phyloP scores from a whole-genome alignment of 2,888 invertebrate species.

The Drosophila helvetica region DNA sequence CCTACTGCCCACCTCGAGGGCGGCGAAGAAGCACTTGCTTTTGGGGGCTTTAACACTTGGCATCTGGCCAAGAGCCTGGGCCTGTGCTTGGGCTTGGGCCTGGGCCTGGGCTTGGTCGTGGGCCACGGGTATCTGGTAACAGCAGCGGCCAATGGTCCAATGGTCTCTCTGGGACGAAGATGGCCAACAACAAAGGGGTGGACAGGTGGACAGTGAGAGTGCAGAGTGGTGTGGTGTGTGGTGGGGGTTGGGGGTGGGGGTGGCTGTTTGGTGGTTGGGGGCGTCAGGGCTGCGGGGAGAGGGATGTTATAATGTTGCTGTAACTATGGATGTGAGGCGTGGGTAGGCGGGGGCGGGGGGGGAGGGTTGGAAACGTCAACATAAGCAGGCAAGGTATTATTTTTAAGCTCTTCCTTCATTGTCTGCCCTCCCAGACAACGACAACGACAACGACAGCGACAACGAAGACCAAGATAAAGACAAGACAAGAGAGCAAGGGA shows the following conservation, averaged over 20 bases:
- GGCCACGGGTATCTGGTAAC: conserved; percentile 69
- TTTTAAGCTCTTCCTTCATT: conserved; percentile 78
- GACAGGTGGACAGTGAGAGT: not conserved
- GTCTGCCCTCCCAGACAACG: conserved; percentile 66
- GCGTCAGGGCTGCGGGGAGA: not conserved
- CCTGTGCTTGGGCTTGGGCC: not conserved
- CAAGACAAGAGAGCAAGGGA: not conserved
- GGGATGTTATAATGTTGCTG: conserved; percentile 37
- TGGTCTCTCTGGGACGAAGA: not conserved
- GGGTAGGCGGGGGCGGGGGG: conserved; percentile 35
- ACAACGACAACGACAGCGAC: conserved; percentile 29
- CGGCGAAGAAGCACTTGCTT: conserved; percentile 59
- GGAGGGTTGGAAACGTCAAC: conserved; percentile 64
- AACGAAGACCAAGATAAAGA: conserved; percentile 21
- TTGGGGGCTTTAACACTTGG: conserved; percentile 59
- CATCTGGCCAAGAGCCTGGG: conserved; percentile 43
- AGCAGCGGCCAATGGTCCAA: conserved; percentile 23
- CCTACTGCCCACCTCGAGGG: not conserved
- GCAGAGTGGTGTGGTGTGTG: too few relatives aligned
- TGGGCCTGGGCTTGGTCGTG: conserved; percentile 15
- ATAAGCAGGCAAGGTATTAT: conserved; percentile 77
- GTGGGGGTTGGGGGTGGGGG: not conserved
- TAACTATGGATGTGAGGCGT: conserved; percentile 32
- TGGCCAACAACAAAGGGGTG: conserved; percentile 4
- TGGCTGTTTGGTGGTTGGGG: not conserved